A percentile compares a stretch with the other conserved stretches of the same genome.
Conservation (phyloP, 2,113 vertebrate genomes). For the Cinclus mexicanus region DNA sequence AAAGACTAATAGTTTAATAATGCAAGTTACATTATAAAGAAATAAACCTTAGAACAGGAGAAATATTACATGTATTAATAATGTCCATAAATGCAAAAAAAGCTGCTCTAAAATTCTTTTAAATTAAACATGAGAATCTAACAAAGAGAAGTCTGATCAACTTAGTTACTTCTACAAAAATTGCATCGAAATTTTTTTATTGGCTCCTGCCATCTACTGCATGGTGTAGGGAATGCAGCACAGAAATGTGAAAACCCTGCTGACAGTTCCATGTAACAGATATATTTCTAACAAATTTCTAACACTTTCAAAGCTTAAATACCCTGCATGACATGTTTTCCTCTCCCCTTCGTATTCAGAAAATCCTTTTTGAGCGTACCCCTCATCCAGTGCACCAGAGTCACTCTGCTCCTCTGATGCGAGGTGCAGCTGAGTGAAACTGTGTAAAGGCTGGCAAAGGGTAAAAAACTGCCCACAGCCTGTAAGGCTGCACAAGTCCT, state of each 20-base stretch:
- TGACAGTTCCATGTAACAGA: not conserved
- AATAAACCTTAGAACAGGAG: not conserved
- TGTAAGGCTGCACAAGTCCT: not conserved
- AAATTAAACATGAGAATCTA: slow-evolving; percentile 25
- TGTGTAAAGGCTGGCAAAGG: not conserved
- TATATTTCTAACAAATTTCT: not conserved
- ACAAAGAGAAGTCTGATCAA: not conserved
- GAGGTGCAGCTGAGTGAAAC: not conserved
- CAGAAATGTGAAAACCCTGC: not conserved
- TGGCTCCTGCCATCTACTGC: slow-evolving; percentile 61
- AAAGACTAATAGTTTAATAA: slow-evolving; percentile 51
- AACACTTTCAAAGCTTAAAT: not conserved
- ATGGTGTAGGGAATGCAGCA: not conserved
- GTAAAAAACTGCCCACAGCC: not conserved
- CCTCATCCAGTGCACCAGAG: not conserved
- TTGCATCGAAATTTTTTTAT: not conserved
- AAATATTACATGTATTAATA: not conserved
- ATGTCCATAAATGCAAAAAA: not conserved
- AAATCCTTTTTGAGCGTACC: not conserved
- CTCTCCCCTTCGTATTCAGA: not conserved
- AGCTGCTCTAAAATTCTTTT: not conserved
- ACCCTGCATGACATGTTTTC: not conserved
- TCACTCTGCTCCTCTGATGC: fast-evolving
- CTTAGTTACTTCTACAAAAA: not conserved
- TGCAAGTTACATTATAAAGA: slow-evolving; percentile 15